phyloP scores from a whole-genome alignment of 2,888 invertebrate species.

The Tachystola acroxantha region DNA sequence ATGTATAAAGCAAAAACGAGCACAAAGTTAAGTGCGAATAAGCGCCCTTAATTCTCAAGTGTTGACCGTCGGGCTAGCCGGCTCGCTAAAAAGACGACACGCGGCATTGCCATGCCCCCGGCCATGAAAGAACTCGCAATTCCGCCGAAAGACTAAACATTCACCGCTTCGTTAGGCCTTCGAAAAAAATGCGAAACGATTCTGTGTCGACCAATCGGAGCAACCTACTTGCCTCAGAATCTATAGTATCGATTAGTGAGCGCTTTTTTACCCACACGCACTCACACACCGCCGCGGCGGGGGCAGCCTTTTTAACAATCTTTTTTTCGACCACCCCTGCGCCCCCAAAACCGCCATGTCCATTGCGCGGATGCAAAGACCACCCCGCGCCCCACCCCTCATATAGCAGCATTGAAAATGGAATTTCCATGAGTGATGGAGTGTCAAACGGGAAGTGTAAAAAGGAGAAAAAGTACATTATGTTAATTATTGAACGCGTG shows the following conservation, averaged over 20 bases:
- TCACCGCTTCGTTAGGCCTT: conserved; percentile 62
- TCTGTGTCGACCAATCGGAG: conserved; percentile 58
- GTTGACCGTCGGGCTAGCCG: conserved; percentile 39
- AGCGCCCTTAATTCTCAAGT: conserved; percentile 62
- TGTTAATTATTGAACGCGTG: conserved; percentile 75
- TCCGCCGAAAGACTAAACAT: conserved; percentile 49
- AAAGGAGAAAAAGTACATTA: conserved; percentile 77
- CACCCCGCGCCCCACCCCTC: conserved; percentile 64
- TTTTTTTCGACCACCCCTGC: conserved; percentile 72
- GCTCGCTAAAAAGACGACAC: conserved; percentile 43
- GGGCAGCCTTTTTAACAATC: conserved; percentile 77
- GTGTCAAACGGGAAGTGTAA: conserved; percentile 77
- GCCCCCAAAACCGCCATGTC: conserved; percentile 72
- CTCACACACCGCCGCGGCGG: conserved; percentile 68
- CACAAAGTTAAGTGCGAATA: conserved; percentile 63
- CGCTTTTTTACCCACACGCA: conserved; percentile 73
- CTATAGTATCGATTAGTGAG: conserved; percentile 78
- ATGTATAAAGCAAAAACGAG: conserved; percentile 39
- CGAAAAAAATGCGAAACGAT: conserved; percentile 48
- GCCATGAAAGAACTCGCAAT: conserved; percentile 14
- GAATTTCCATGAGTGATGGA: conserved; percentile 79
- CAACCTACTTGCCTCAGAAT: conserved; percentile 75
- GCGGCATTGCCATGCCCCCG: conserved; percentile 10
- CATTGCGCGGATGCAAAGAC: conserved; percentile 77
- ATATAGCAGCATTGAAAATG: conserved; percentile 76